Base-by-base conservation (phyloP, 2,888 invertebrate species). In the Leptarthrus brevirostris region DNA sequence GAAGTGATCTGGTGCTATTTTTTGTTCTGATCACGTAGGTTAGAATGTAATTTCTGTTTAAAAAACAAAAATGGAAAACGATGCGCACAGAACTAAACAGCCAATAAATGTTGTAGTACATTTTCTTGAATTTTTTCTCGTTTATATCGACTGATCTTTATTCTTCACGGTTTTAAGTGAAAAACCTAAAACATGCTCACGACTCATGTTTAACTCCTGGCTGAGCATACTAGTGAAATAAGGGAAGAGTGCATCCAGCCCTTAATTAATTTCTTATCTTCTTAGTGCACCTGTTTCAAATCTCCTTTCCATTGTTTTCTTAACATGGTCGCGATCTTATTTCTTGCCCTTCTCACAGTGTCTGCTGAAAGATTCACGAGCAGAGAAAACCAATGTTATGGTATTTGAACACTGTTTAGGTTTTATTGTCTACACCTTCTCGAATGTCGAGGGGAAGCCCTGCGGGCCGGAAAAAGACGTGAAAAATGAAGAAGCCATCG, bases 181-280 rank as follows among this genome's bases (percentile, higher is more conserved):
- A 64, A 64, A 36, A 64, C 40, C 40, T 20, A 34, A 44, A 44
- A 64, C 64, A 64, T 64, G 64, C 44, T 64, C 64, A 64, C 64
- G 64, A 64, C 64, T 64, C 14, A 40, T 64, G 64, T 24, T 58
- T 56, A 14, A 58, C 34, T 22, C 26, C 14, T 24, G 54, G 34
- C 56, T 18, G 12, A 3, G 16, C 3, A 30, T 10, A 16, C 3
- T 12, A 5, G 6, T 49, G 12, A 34, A 56, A 56, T 18, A 34
- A 56, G 56, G 30, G 56, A 18, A 22, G 44, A 64, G 40, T 44
- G 14, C 40, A 22, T 20, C 64, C 64, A 64, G 18, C 44, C 64
- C 44, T 44, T 64, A 64, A 64, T 64, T 64, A 64, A 64, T 64
- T 64, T 36, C 64, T 64, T 64, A 64, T 64, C 64, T 64, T 22